Conservation (phyloP, 2,797 vertebrate genomes). For the Austrolebias charrua region DNA sequence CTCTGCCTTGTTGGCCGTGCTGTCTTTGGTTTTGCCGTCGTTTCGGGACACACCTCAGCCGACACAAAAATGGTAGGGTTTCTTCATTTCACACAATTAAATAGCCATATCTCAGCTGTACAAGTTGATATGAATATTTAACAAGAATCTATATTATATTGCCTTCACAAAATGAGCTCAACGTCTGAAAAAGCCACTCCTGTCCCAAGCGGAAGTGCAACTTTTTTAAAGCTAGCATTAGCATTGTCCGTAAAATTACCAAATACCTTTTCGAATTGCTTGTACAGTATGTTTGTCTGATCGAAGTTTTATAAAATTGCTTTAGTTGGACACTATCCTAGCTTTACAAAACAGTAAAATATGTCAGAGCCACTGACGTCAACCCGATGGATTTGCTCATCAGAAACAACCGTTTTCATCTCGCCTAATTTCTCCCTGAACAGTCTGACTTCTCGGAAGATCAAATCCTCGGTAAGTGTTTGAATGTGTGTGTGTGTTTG, state of each 20-base stretch:
- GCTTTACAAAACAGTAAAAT: neutral
- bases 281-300: neutral
- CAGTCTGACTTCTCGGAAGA: slow-evolving; percentile 87
- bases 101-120: neutral
- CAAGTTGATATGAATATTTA: neutral
- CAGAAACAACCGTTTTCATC: slow-evolving; percentile 48
- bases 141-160: neutral
- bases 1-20: slow-evolving; percentile 26
- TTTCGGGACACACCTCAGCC: slow-evolving; percentile 59
- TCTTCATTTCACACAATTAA: neutral
- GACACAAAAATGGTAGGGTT: slow-evolving; percentile 73
- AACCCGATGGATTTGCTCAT: slow-evolving; percentile 7
- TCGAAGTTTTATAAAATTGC: neutral
- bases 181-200: slow-evolving; percentile 10
- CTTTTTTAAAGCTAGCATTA: slow-evolving; percentile 62
- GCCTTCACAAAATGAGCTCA: neutral
- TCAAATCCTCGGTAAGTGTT: slow-evolving; percentile 82
- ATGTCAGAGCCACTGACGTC: neutral
- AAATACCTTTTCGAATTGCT: neutral
- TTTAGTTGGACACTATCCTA: accelerated
- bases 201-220: slow-evolving; percentile 72
- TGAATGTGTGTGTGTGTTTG: slow-evolving; percentile 9
- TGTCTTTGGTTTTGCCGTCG: slow-evolving; percentile 62
- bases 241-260: slow-evolving; percentile 23
- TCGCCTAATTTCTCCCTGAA: slow-evolving; percentile 71